Conservation (phyloP, 2,797 vertebrate species). For the Brachyalestes nurse region DNA sequence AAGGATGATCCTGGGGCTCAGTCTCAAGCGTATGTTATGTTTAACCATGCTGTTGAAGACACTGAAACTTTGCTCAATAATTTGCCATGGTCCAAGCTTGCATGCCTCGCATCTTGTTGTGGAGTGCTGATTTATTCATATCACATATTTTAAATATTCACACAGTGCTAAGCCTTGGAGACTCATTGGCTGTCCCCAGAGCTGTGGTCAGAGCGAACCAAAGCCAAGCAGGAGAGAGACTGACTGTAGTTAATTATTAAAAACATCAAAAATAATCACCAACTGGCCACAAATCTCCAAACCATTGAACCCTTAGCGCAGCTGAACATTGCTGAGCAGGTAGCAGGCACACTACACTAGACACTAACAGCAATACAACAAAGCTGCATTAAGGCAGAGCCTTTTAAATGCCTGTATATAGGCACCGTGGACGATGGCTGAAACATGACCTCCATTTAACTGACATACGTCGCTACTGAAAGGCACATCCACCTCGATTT, state of each 20-base stretch:
- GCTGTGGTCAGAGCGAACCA: constrained; percentile 49
- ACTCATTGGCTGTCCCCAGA: constrained; percentile 54
- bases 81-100: constrained; percentile 56
- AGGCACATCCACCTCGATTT: constrained; percentile 59
- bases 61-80: constrained; percentile 50
- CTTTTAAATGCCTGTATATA: constrained; percentile 39
- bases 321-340: constrained; percentile 13
- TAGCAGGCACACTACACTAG: constrained; percentile 6
- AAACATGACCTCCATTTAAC: constrained; percentile 56
- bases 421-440: constrained; percentile 37
- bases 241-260: constrained; percentile 61
- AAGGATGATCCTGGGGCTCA: not conserved
- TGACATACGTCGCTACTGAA: constrained; percentile 48
- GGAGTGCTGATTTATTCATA: constrained; percentile 70
- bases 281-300: constrained; percentile 28
- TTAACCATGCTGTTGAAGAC: constrained; percentile 1
- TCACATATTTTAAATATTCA: constrained; percentile 71
- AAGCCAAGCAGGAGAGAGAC: constrained; percentile 43
- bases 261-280: constrained; percentile 60
- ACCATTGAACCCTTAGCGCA: constrained; percentile 32
- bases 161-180: constrained; percentile 64
- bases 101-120: constrained; percentile 60
- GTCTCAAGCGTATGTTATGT: constrained; percentile 21
- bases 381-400: constrained; percentile 34
- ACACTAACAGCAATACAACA: constrained; percentile 32